Base-by-base conservation (phyloP, 2,888 invertebrate genomes). In the Crepidodera aurea region DNA sequence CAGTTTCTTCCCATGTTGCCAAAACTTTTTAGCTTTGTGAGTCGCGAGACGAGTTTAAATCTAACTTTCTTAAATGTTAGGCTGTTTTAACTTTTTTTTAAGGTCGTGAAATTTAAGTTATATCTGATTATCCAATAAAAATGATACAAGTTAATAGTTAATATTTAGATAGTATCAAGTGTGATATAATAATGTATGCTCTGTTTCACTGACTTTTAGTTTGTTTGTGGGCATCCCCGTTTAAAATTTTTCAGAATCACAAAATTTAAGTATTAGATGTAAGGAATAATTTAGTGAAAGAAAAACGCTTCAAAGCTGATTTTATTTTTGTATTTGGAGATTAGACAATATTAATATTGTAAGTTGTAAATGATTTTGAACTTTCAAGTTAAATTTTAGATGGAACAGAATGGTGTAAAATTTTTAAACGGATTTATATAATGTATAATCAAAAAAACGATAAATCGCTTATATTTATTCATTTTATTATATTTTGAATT, bases 321-420 rank as follows among this genome's bases (percentile, higher is more conserved):
- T 73, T 74, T 74, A 75, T 75, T 75, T 75, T 75, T 75, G 64
- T 74, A 75, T 74, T 63, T 18, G 58, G 51, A 57, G 51, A 44
- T 22, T 57, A 57, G 51, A 60, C 54, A 60, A 60, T 61, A 55
- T 61, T 40, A 55, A 25, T 39, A 46, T 60, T 48, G 51, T 40
- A 39, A 48, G 48, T 46, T 51, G 44, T 53, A 46, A 48, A 16
- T 8, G 39, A 48, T 55, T 19, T 27, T 59, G 40, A 60, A 60
- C 32, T 40, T 54, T 48, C 39, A 48, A 54, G 37, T 54, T 39
- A 29, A 46, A 50, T 46, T 62, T 53, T 53, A 54, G 46, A 46
- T 29, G 58, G 54, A 59, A 50, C 44, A 37, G 63, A 59, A 54
- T 44, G 63, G 54, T 53, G 54, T 56, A 57, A 29, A 40, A 46